Percentiles rank a stretch among this genome's conserved stretches.
Conservation (phyloP, 2,113 vertebrate species). For the Argyrosomus japonicus region DNA sequence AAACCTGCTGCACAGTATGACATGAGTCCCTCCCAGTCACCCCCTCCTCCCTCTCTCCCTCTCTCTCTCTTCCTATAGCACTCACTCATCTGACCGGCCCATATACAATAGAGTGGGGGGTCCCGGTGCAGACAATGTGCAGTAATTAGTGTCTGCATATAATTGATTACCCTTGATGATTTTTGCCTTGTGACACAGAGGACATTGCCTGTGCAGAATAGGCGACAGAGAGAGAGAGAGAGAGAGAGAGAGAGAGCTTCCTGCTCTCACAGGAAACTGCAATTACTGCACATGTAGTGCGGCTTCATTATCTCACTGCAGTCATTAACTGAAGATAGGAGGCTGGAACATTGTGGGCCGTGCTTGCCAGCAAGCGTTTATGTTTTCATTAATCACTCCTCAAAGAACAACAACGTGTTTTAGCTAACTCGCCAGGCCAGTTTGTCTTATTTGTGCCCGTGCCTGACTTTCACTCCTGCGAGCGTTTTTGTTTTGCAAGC, state of each 20-base stretch:
- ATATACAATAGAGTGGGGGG: slow-evolving; percentile 14
- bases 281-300: slow-evolving; percentile 36
- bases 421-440: not conserved
- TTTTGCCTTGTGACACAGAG: slow-evolving; percentile 53
- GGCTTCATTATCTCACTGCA: slow-evolving; percentile 38
- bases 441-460: slow-evolving; percentile 10
- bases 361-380: slow-evolving; percentile 12
- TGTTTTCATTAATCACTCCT: slow-evolving; percentile 41
- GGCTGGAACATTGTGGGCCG: not conserved
- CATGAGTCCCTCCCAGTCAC: not conserved
- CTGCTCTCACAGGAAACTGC: slow-evolving; percentile 53
- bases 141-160: slow-evolving; percentile 72
- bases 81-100: slow-evolving; percentile 40
- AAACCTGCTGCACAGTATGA: not conserved
- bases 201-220: slow-evolving; percentile 21
- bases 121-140: slow-evolving; percentile 61
- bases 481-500: not conserved
- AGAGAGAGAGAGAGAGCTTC: slow-evolving; percentile 21
- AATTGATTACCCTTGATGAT: slow-evolving; percentile 71
- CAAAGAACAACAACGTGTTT: slow-evolving; percentile 2
- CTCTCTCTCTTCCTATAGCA: not conserved
- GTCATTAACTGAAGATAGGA: slow-evolving; percentile 12
- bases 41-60: no score
- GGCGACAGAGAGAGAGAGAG: not conserved
- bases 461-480: not conserved